Evolutionary conservation across 2,113 vertebrate species (phyloP).

Genomic region (Anoplopoma fimbria): DNA sequence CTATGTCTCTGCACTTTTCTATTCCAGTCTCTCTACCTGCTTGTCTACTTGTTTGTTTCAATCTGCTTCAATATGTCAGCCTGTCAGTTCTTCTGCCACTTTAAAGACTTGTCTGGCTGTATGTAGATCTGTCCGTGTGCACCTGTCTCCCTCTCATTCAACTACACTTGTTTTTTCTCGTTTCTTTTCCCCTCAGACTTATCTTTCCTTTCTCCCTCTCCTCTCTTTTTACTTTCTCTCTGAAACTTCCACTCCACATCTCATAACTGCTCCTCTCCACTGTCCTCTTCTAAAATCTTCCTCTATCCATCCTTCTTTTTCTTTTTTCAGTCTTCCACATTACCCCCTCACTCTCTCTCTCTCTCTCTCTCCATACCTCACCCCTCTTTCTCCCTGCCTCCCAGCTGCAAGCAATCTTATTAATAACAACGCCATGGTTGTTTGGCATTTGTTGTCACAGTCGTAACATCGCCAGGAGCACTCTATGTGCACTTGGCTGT

Average conservation of each 20-base stretch:
- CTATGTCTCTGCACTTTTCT: slow-evolving; percentile 14
- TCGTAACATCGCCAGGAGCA: slow-evolving; percentile 58
- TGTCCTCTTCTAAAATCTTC: slow-evolving; percentile 1
- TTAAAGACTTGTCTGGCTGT: slow-evolving; percentile 38
- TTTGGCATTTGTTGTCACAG: slow-evolving; percentile 62
- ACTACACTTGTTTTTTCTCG: slow-evolving; percentile 12
- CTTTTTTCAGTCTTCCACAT: not conserved
- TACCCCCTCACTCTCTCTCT: not conserved
- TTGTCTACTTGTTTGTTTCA: slow-evolving; percentile 42
- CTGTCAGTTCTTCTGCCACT: slow-evolving; percentile 51
- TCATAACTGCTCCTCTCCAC: slow-evolving; percentile 15
- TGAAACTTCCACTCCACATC: slow-evolving; percentile 5
- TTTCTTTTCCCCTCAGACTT: slow-evolving; percentile 23
- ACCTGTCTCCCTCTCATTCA: slow-evolving; percentile 33
- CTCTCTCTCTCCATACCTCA: not conserved
- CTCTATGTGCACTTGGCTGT: slow-evolving; percentile 40
- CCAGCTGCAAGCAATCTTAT: slow-evolving; percentile 39
- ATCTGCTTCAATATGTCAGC: slow-evolving; percentile 28
- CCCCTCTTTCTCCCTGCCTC: not conserved
- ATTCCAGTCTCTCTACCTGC: slow-evolving; percentile 42
- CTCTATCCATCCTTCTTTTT: not conserved
- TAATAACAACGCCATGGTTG: slow-evolving; percentile 51
- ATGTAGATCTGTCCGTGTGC: slow-evolving; percentile 36
- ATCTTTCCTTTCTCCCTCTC: not conserved
- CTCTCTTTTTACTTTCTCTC: slow-evolving; percentile 5